Base-by-base conservation (phyloP, 1,140 invertebrate species). In the Spodoptera litura region DNA sequence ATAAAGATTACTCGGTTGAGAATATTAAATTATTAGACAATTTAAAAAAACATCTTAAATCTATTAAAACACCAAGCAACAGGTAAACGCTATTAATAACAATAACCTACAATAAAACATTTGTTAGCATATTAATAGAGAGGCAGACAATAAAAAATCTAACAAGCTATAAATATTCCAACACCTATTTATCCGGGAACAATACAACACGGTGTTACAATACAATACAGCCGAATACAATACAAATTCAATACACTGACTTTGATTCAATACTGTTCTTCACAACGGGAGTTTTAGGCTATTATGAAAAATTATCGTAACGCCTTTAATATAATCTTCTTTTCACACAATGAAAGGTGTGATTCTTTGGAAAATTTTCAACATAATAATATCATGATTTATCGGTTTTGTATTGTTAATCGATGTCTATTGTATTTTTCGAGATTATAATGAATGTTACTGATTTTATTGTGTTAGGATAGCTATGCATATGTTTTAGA, bases 191-290 rank as follows among this genome's bases (percentile, higher is more conserved):
- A 64, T 44, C n/a, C 35, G 11, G 38, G 38, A 49, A 64, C 35
- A 64, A 64, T 64, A 64, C 3, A 15, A 9, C 13, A 64, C 35
- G 15, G 27, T 59, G 58, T 59, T 59, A 12, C 55, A 58, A 64
- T 49, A 64, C 20, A 52, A 27, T 8, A 27, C 64, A 27, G 27
- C 12, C 52, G 4, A 15, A n/a, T 55, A 55, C 52, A 13, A 13
- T 55, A 55, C 52, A 55, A 68, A 52, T 68, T 68, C 64, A 68
- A 68, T 27, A 52, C 20, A n/a, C 52, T 68, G 64, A 53, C 64
- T 68, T 68, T n/a, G 61, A 11, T 62, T 38, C 31, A 68, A 53
- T 13, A 49, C 4, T 53, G 4, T 6, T 68, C 12, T 27, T 27
- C 3, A 31, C 20, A 68, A 25, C 15, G 12, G 20, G 20, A 5